A percentile compares a stretch with the other conserved stretches of the same genome.
Conservation (phyloP, 2,113 vertebrate species). For the Eretmodus cyanostictus region DNA sequence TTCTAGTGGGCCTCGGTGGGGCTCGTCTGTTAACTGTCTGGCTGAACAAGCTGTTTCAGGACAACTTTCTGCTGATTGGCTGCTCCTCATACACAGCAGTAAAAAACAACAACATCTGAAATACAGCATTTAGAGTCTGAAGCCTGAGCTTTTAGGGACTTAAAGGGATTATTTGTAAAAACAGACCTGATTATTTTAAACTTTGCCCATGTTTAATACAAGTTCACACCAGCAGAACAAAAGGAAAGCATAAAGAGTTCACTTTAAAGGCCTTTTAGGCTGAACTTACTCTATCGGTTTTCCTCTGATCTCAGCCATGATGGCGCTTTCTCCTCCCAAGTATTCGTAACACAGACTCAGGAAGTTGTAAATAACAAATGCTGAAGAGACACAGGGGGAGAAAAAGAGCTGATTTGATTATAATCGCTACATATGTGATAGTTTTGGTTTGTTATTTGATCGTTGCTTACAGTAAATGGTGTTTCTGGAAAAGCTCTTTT, state of each 20-base stretch:
- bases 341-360: slow-evolving; percentile 95
- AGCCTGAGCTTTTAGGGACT: background rate
- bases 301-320: slow-evolving; percentile 93
- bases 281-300: slow-evolving; percentile 83
- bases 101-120: background rate
- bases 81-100: background rate
- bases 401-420: background rate
- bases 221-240: background rate
- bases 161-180: background rate
- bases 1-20: background rate
- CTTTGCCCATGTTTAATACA: background rate
- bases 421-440: background rate
- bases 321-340: slow-evolving; percentile 92
- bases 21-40: background rate
- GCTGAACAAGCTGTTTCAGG: background rate
- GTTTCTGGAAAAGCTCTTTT: background rate
- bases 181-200: background rate
- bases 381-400: slow-evolving; percentile 56
- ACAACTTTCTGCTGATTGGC: background rate
- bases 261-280: background rate
- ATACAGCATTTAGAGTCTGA: background rate
- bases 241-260: background rate
- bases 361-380: slow-evolving; percentile 96
- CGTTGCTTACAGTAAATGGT: background rate
- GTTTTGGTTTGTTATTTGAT: background rate